phyloP scores from a whole-genome alignment of 2,113 vertebrate genomes.

The Sula dactylatra region DNA sequence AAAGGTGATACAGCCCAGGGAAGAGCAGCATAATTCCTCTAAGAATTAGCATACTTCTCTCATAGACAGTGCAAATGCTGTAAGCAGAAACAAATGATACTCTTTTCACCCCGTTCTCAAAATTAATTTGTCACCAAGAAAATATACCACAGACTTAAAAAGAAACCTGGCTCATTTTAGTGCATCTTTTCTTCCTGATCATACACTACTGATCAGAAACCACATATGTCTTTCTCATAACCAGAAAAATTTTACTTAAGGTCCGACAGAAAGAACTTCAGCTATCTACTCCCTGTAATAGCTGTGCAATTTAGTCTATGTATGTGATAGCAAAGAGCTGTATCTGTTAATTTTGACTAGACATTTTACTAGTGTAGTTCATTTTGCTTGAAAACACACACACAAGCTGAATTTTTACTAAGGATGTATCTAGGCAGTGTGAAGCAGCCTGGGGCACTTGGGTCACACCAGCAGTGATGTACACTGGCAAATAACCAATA shows the following conservation, averaged over 20 bases:
- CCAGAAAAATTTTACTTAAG: not conserved
- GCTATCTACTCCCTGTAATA: not conserved
- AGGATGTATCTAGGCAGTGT: not conserved
- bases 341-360: not conserved
- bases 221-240: not conserved
- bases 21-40: not conserved
- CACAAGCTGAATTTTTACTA: not conserved
- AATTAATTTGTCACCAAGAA: not conserved
- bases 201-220: not conserved
- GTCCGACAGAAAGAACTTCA: not conserved
- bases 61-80: not conserved
- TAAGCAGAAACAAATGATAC: not conserved
- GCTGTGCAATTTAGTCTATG: rapidly evolving
- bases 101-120: not conserved
- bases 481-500: not conserved
- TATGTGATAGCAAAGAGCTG: not conserved
- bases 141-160: not conserved
- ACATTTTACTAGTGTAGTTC: not conserved
- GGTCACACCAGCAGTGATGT: not conserved
- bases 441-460: not conserved
- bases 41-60: not conserved
- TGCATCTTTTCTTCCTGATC: not conserved
- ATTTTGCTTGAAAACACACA: not conserved
- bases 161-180: not conserved
- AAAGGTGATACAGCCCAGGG: not conserved